Base-by-base conservation (phyloP, 37 sponge, comb jelly and placozoan species). In the Aplysina aerophoba region DNA sequence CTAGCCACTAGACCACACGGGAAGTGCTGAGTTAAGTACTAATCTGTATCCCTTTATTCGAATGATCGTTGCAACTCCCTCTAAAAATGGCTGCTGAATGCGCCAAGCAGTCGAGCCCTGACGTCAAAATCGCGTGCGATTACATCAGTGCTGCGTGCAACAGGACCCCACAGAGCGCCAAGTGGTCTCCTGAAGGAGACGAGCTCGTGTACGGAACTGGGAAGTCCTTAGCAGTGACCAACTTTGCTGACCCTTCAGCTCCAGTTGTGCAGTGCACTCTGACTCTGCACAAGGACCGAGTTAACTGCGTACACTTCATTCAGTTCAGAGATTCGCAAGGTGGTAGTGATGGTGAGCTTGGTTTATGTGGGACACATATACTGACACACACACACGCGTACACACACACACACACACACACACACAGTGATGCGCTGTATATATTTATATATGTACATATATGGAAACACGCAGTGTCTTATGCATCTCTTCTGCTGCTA, bases 221-320 rank as follows among this genome's bases (percentile, higher is more conserved):
- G 22, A 89, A 67, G 22, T 86, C 89, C 13, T 38, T 94, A 28
- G 87, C 88, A 17, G 57, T 93, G 19, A 90, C 90, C 28, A 54
- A 21, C 27, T 35, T 55, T 3, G 12, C 19, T 5, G 56, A 79
- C n/a, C 77, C 17, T 1, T 35, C 33, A 68, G 30, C 74, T 14
- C 27, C 27, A 12, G 55, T 40, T 8, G 90, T 85, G 34, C 0
- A 60, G 34, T 31, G 57, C 21, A 92, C 77, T 15, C 86, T 95
- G 13, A 86, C 86, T 80, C 91, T 93, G 2, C 95, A 95, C 74
- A 87, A 53, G 0, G 86, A 72, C 0, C 60, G 83, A 12, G 95
- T 95, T 39, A 95, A 95, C 77, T 95, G 95, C 85, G 94, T 95
- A 1, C 50, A 39, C 15, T 95, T 90, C 88, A 64, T 92, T 33